These are phyloP conservation scores for Aleiodes testaceus DNA, from an alignment of 2,888 invertebrate genomes.

Conservation along the genomic window DNA sequence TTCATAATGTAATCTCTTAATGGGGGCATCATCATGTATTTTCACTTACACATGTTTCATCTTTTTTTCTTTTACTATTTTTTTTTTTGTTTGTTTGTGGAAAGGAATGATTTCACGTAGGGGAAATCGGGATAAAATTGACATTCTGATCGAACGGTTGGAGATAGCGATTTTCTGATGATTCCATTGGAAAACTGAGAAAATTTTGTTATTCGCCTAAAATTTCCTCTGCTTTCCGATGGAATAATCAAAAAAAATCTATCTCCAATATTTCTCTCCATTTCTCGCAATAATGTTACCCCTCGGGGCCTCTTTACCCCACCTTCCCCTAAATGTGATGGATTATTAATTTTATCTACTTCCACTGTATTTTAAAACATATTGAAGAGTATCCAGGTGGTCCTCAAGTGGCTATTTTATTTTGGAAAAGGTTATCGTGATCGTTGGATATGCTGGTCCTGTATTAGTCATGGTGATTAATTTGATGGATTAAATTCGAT, in stretches of 20 bases:
- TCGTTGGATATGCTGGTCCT: background rate
- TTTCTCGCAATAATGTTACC: too few relatives aligned
- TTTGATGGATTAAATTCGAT: conserved; percentile 7
- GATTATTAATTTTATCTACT: background rate
- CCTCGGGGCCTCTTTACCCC: too few relatives aligned
- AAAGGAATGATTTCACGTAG: conserved; percentile 1
- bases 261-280: too few relatives aligned
- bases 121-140: too few relatives aligned
- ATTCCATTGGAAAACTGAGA: too few relatives aligned
- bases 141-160: too few relatives aligned
- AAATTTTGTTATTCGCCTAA: too few relatives aligned
- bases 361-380: background rate
- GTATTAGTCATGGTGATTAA: background rate
- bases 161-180: too few relatives aligned
- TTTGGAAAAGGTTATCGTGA: background rate
- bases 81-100: background rate
- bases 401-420: background rate
- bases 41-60: conserved; percentile 1
- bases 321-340: conserved; percentile 23
- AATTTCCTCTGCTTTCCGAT: too few relatives aligned
- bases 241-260: too few relatives aligned
- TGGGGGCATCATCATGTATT: conserved; percentile 59
- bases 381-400: conserved; percentile 4
- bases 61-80: too few relatives aligned
- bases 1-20: conserved; percentile 68